A percentile compares a stretch with the other conserved stretches of the same genome.
phyloP scores from a whole-genome alignment of 2,113 vertebrate species.

The Pristiophorus japonicus region DNA sequence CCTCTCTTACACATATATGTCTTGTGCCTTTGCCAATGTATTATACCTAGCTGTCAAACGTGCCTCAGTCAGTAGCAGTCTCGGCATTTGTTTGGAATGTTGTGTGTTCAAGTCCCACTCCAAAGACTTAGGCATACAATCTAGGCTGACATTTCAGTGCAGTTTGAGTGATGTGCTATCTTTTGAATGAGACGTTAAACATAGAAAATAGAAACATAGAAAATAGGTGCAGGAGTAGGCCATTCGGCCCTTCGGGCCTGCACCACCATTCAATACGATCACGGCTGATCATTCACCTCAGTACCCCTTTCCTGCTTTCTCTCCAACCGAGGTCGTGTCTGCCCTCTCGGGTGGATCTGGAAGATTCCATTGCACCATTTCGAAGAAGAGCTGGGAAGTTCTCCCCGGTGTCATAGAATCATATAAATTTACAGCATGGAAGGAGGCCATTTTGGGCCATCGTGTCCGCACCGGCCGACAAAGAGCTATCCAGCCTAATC shows the following conservation, averaged over 20 bases:
- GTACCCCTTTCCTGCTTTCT: no score
- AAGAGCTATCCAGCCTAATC: no score
- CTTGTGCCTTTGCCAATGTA: background rate
- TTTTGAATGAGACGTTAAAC: background rate
- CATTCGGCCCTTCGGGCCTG: no score
- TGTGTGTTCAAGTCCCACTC: background rate
- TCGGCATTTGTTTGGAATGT: background rate
- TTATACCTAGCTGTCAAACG: background rate
- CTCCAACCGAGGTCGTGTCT: background rate
- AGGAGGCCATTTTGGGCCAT: no score
- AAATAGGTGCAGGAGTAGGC: no score
- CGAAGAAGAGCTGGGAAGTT: background rate
- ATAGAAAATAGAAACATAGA: no score
- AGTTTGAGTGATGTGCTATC: background rate
- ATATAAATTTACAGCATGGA: no score
- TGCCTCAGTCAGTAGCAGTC: background rate
- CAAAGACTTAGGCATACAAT: background rate
- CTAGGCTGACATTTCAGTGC: background rate
- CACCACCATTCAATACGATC: no score
- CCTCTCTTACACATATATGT: background rate
- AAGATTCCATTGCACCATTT: background rate
- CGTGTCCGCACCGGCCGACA: no score
- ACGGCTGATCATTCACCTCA: no score
- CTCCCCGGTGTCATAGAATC: background rate
- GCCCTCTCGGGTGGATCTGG: background rate